Conservation (phyloP, 2,797 vertebrate genomes). For the Peromyscus aztecus region DNA sequence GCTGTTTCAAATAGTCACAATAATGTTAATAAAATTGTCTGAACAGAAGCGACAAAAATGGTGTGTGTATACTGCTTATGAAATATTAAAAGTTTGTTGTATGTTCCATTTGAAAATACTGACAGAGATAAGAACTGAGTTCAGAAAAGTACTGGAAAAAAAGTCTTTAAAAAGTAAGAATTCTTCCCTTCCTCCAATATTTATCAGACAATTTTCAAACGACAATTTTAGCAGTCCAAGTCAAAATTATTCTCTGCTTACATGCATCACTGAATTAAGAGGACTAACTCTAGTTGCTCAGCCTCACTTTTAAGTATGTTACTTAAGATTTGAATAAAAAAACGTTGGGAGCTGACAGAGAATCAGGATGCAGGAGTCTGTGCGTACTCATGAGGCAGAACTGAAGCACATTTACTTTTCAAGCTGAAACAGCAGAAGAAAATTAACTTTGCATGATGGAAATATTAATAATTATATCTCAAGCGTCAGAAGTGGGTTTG, state of each 20-base stretch:
- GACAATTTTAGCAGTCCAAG: background rate
- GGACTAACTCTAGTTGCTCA: background rate
- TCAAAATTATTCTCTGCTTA: background rate
- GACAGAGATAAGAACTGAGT: background rate
- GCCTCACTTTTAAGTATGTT: background rate
- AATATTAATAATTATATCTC: conserved; percentile 66
- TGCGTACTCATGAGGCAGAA: background rate
- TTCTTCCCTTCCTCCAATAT: background rate
- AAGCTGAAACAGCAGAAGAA: background rate
- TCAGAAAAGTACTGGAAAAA: background rate
- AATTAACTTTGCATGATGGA: conserved; percentile 60
- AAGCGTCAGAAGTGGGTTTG: conserved; percentile 49
- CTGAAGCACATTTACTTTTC: conserved; percentile 8
- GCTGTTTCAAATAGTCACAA: conserved; percentile 28
- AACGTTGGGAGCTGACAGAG: background rate
- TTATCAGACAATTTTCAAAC: conserved; percentile 34
- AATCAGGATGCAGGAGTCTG: background rate
- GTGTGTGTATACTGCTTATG: background rate
- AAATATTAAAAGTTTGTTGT: background rate
- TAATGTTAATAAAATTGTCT: conserved; percentile 56
- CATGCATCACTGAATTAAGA: background rate
- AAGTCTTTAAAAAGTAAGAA: background rate
- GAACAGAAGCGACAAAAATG: background rate
- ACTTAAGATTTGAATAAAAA: background rate
- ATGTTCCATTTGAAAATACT: background rate